Base-by-base conservation (phyloP, 2,797 vertebrate genomes). In the Malurus leucopterus region DNA sequence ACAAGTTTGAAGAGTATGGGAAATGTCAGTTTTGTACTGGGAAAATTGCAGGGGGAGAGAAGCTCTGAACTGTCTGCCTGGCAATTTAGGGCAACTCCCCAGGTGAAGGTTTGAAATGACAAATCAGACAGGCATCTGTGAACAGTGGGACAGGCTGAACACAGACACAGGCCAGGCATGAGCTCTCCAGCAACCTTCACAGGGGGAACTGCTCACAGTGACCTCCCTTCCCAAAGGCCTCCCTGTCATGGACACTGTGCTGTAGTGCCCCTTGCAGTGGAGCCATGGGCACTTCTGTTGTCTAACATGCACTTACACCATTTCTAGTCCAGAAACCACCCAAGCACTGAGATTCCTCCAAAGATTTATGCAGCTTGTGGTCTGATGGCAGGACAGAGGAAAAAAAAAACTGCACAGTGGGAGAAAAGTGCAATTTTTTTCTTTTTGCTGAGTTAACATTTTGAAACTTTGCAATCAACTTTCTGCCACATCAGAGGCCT, bases 391-490 rank as follows among this genome's bases (percentile, higher is more conserved):
- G 80, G 50, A 68, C 16, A 79, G 70, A 88, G 30, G 34, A 79
- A 78, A 46, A 75, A 46, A 75, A 78, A 24, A 72, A 41, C 24
- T 61, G 21, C 34, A n/a, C 9, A 49, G 43, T 27, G 5, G 32
- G 36, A 82, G 50, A 88, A 85, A 81, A 84, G 9, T n/a, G 41
- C 7, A 5, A 0, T 58, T 74, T 51, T 47, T 36, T 20, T 34
- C 17, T 50, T 72, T 69, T 68, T 79, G 32, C 32, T 22, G 79
- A 68, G 36, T 32, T 88, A 65, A 55, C 65, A 68, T 49, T 88
- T 84, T 92, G 38, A 77, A 73, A 93, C 40, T 86, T 88, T 59
- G 26, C 44, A 84, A 70, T 88, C 64, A 89, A 41, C 54, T 89
- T 82, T 78, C 68, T 82, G 47, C 26, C 17, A 6, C 23, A n/a